phyloP scores from a whole-genome alignment of 2,113 vertebrate species.

The Himantopus leucocephalus region DNA sequence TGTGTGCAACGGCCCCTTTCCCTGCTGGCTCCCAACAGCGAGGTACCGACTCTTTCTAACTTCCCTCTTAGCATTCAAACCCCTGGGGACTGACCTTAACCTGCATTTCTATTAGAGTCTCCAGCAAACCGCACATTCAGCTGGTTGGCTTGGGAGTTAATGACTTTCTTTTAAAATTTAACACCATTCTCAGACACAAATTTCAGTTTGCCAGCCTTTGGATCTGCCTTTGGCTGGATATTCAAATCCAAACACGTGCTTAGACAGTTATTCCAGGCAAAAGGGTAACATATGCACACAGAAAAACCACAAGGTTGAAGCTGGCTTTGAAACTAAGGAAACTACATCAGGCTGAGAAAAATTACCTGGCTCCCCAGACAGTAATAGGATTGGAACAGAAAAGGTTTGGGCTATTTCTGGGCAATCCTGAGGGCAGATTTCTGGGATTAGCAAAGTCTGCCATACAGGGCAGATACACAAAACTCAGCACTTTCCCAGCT shows the following conservation, averaged over 20 bases:
- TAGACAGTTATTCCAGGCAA: background rate
- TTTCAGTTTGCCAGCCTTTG: background rate
- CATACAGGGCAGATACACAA: background rate
- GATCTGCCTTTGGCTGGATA: background rate
- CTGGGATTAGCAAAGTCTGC: background rate
- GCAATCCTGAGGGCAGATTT: background rate
- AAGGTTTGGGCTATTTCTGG: background rate
- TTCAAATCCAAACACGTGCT: background rate
- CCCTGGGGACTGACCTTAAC: slow-evolving; percentile 12
- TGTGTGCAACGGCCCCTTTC: rapidly evolving
- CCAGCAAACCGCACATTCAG: slow-evolving; percentile 28
- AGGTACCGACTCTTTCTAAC: background rate
- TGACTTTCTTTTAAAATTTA: slow-evolving; percentile 63
- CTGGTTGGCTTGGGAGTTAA: slow-evolving; percentile 29
- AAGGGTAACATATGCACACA: background rate
- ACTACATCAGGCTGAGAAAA: background rate
- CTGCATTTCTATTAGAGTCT: background rate
- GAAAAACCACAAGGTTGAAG: background rate
- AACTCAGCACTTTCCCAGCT: background rate
- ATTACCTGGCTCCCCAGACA: background rate
- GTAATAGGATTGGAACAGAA: background rate
- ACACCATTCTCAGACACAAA: background rate
- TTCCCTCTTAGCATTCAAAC: background rate
- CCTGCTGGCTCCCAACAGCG: background rate
- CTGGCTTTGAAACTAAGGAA: background rate